Evolutionary conservation across 1,140 invertebrate genomes (phyloP).

Genomic region (Eriocheir sinensis): DNA sequence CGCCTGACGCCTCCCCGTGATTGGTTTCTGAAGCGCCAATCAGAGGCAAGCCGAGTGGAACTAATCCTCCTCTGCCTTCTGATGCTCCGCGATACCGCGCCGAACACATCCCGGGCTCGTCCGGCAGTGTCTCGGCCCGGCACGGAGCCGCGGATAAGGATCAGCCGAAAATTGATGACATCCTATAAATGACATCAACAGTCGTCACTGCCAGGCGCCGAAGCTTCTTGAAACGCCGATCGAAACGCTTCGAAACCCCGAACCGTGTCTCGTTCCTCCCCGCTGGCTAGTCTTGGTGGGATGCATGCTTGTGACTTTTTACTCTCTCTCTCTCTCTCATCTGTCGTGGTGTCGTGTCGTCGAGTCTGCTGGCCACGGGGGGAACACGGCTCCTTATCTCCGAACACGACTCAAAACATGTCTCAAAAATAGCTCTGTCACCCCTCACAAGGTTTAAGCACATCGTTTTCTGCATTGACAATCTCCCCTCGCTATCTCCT

Average conservation of each 20-base stretch:
- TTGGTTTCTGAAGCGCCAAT: constrained; percentile 42
- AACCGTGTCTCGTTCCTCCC: neutral
- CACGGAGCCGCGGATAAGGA: neutral
- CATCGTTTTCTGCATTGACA: neutral
- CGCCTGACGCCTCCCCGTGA: constrained; percentile 38
- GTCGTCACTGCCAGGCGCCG: neutral
- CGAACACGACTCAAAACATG: neutral
- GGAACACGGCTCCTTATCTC: neutral
- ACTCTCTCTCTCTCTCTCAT: constrained; percentile 48
- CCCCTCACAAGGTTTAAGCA: neutral
- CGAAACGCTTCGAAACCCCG: neutral
- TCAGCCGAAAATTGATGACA: neutral
- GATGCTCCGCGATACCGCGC: neutral
- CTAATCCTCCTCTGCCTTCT: neutral
- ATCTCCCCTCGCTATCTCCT: neutral
- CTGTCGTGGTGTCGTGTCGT: too few species aligned
- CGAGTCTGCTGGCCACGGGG: neutral
- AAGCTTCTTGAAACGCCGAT: neutral
- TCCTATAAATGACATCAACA: constrained; percentile 25
- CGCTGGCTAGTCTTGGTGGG: neutral
- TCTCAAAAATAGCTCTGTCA: constrained; percentile 6
- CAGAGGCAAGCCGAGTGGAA: constrained; percentile 18
- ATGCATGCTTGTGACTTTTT: neutral
- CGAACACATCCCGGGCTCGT: neutral
- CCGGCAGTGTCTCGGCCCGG: neutral